Base-by-base conservation (phyloP, 2,888 invertebrate genomes). In the Sarcophaga carnaria region DNA sequence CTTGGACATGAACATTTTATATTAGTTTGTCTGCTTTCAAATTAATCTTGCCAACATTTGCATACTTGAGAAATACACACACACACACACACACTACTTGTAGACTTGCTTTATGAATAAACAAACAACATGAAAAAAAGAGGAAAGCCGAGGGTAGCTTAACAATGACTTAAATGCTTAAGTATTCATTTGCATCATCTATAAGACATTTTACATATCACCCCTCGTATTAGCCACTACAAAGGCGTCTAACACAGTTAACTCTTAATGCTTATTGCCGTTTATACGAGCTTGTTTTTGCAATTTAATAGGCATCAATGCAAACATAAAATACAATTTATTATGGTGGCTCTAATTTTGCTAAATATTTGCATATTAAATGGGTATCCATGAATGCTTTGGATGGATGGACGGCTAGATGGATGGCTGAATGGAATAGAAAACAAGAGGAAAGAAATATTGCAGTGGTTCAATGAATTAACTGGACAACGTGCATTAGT, bases 261-360 rank as follows among this genome's bases (percentile, higher is more conserved):
- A 25, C 47, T 17, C 25, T 69, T 60, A 63, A 54, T 76, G 75
- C 83, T 27, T 76, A 54, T 71, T 63, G 80, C 11, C 12, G 25
- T 72, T 79, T 63, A 66, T 72, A 78, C 72, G 12, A n/a, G n/a
- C 37, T 77, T 70, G 59, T 60, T 67, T 59, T 37, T 37, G 37
- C 79, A 81, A 81, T 84, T 87, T 84, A 87, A 84, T 87, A 84
- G 87, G 87, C 84, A 87, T 84, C 87, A 87, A 81, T 84, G 84
- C 87, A 84, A 87, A 87, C 87, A 87, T 87, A 78, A 87, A 87
- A 87, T 84, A 87, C 87, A 87, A 87, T 87, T 87, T 87, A 87
- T 87, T 87, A 87, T 84, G 37, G 37, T 37, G 78, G 84, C 87
- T 87, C 84, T 87, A 87, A 87, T 87, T 86, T 37, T 83, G 78